Conservation (phyloP, 92 coral and sea anemone species). For the Plumapathes pennacea region DNA sequence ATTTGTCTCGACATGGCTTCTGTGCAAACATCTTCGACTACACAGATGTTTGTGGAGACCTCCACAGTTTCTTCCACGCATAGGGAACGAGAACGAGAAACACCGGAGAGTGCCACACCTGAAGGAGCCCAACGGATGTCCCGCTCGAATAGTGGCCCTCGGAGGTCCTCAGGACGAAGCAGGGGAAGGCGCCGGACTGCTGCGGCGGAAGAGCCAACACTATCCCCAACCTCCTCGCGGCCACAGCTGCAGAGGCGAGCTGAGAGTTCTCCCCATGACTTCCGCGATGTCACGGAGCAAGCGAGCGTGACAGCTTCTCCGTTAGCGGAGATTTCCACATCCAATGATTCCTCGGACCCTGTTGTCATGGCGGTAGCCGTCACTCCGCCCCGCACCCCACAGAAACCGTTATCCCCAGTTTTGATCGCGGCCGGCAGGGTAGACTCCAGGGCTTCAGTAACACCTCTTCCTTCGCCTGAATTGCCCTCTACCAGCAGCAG, state of each 20-base stretch:
- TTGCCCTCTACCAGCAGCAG: constrained; percentile 23
- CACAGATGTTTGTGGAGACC: constrained; percentile 53
- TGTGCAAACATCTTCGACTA: constrained; percentile 39
- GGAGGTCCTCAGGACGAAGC: constrained; percentile 43
- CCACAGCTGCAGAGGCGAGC: constrained; percentile 15
- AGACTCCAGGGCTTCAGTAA: constrained; percentile 39
- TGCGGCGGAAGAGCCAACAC: neutral
- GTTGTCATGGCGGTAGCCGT: constrained; percentile 62
- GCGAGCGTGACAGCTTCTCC: no score
- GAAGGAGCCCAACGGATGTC: constrained; percentile 57
- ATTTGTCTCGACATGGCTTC: constrained; percentile 62
- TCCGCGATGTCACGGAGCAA: no score
- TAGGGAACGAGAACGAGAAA: constrained; percentile 3
- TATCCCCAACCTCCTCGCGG: constrained; percentile 8
- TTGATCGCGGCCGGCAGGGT: constrained; percentile 58
- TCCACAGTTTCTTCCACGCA: neutral
- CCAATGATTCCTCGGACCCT: no score
- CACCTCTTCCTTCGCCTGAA: constrained; percentile 57
- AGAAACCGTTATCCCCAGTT: constrained; percentile 7
- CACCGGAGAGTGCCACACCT: constrained; percentile 13
- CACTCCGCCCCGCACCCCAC: constrained; percentile 14
- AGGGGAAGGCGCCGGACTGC: constrained; percentile 12
- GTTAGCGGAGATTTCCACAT: no score
- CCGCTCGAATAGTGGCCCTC: constrained; percentile 80
- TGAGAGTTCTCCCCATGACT: no score